Evolutionary conservation across 2,888 invertebrate genomes (phyloP).

Genomic region (Siphonodentalium dalli): DNA sequence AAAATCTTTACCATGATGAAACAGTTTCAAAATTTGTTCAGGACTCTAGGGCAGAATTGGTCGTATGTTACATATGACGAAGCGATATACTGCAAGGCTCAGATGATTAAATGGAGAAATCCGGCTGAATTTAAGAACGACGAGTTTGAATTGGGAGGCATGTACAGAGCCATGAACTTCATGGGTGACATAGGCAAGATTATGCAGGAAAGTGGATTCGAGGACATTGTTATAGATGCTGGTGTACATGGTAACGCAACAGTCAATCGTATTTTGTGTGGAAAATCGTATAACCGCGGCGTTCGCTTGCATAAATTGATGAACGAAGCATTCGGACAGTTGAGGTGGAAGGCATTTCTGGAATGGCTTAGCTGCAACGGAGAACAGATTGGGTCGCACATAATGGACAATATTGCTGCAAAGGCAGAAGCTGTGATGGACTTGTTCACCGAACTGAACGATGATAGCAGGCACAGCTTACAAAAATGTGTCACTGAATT

Average conservation of each 20-base stretch:
- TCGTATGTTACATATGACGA: constrained; percentile 18
- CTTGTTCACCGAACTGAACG: too few relatives aligned
- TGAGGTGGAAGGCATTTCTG: neutral
- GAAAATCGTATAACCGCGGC: constrained; percentile 17
- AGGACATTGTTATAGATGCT: constrained; percentile 5
- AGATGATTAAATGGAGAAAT: constrained; percentile 19
- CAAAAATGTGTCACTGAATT: too few relatives aligned
- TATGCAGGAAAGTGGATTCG: too few relatives aligned
- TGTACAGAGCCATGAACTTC: constrained; percentile 18
- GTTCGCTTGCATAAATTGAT: constrained; percentile 10
- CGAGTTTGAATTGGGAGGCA: constrained; percentile 17
- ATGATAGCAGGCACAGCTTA: too few relatives aligned
- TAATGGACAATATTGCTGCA: too few relatives aligned
- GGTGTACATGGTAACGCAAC: constrained; percentile 8
- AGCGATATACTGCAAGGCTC: constrained; percentile 23
- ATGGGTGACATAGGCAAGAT: constrained; percentile 10
- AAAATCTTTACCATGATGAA: constrained; percentile 15
- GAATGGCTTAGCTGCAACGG: neutral
- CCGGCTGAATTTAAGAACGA: constrained; percentile 9
- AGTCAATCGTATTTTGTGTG: constrained; percentile 9
- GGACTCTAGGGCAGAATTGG: constrained; percentile 12
- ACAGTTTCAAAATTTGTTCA: constrained; percentile 5
- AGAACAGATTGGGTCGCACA: too few relatives aligned
- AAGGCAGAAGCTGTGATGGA: too few relatives aligned
- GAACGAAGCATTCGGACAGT: constrained; percentile 6